Percentiles rank a stretch among this genome's conserved stretches.
Evolutionary conservation across 2,113 vertebrate genomes (phyloP).

Genomic region (Ceyx cyanopectus): DNA sequence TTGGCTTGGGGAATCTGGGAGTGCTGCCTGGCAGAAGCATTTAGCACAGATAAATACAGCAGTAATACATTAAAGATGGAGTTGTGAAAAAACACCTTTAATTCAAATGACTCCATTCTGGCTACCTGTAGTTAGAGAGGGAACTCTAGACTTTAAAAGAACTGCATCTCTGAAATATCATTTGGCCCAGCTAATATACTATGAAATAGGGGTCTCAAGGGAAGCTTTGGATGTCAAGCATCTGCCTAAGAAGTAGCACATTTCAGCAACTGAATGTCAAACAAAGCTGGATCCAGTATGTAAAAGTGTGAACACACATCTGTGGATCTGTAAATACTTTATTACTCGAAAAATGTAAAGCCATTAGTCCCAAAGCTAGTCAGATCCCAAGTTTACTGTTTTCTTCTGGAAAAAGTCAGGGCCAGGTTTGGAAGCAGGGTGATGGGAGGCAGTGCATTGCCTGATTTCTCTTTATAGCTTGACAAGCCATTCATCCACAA

Average conservation of each 20-base stretch:
- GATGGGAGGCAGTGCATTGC: background rate
- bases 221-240: constrained; percentile 17
- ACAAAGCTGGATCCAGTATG: background rate
- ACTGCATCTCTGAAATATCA: background rate
- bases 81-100: background rate
- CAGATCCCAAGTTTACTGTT: background rate
- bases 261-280: constrained; percentile 34
- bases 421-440: background rate
- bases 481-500: background rate
- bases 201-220: background rate
- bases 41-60: background rate
- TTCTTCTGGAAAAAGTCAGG: background rate
- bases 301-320: constrained; percentile 41
- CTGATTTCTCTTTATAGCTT: background rate
- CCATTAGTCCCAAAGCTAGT: constrained; percentile 4
- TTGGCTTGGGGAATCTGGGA: background rate
- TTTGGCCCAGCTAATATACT: background rate
- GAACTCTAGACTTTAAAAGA: background rate
- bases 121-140: background rate
- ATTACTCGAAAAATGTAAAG: constrained; percentile 17
- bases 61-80: background rate
- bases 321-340: constrained; percentile 49
- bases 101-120: background rate
- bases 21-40: background rate
- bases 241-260: constrained; percentile 33